Evolutionary conservation across 37 sponge, comb jelly and placozoan species (phyloP).

Genomic region (Bolinopsis microptera): DNA sequence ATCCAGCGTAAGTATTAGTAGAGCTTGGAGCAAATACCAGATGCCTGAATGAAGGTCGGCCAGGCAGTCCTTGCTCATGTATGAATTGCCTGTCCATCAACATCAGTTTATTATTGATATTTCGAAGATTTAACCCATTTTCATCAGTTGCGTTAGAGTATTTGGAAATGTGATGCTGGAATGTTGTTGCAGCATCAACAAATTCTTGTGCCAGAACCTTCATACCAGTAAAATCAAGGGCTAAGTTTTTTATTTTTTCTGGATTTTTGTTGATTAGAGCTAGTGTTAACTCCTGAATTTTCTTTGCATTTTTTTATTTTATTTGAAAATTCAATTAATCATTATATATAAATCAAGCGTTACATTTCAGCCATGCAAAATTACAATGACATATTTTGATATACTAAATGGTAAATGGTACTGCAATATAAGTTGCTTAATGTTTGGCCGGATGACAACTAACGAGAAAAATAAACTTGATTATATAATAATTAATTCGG

Average conservation of each 20-base stretch:
- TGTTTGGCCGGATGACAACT: too few species aligned
- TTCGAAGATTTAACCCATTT: background rate
- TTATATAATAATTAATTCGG: too few species aligned
- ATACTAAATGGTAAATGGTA: too few species aligned
- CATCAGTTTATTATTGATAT: constrained; percentile 42
- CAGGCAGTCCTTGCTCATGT: background rate
- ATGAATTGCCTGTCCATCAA: constrained; percentile 34
- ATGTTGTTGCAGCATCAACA: background rate
- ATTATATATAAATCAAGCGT: too few species aligned
- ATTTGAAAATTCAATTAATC: too few species aligned
- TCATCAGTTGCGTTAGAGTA: background rate
- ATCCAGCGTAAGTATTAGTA: constrained; percentile 76
- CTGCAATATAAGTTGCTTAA: too few species aligned
- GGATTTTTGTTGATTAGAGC: background rate
- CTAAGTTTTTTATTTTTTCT: background rate
- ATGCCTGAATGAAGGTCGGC: constrained; percentile 74
- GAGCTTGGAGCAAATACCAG: constrained; percentile 85
- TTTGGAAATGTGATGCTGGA: background rate
- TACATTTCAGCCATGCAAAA: too few species aligned
- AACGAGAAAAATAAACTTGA: too few species aligned
- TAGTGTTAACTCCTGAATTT: background rate
- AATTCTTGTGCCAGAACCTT: background rate
- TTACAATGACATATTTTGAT: too few species aligned
- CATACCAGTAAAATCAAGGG: background rate
- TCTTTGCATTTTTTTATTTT: too few species aligned